phyloP scores from a whole-genome alignment of 2,113 vertebrate genomes.

The Dipodomys stephensi region DNA sequence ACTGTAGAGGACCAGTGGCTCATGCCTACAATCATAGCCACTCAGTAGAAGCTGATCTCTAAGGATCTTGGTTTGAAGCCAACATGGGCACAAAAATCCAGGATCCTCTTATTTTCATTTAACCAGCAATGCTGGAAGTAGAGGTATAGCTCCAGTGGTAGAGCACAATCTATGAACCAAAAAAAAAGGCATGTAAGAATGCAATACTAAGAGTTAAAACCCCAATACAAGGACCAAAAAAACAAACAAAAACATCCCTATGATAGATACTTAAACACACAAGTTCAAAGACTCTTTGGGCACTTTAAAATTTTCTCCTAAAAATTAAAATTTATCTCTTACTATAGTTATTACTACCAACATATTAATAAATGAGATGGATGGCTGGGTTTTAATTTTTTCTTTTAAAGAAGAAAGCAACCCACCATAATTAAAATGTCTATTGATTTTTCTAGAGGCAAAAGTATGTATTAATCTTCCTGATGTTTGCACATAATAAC shows the following conservation, averaged over 20 bases:
- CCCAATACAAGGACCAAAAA: no score
- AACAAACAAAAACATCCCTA: not conserved
- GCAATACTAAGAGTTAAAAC: no score
- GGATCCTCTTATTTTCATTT: no score
- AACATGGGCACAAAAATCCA: no score
- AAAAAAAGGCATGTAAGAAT: no score
- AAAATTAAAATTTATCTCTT: slow-evolving; percentile 43
- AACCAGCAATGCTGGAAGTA: no score
- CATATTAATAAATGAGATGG: slow-evolving; percentile 15
- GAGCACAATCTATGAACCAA: no score
- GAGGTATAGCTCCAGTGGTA: no score
- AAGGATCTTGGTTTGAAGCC: no score
- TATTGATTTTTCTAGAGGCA: slow-evolving; percentile 33
- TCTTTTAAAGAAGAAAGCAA: not conserved
- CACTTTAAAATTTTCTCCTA: slow-evolving; percentile 11
- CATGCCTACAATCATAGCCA: no score
- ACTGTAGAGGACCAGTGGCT: not conserved
- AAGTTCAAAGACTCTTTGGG: slow-evolving; percentile 15
- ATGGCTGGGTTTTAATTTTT: slow-evolving; percentile 32
- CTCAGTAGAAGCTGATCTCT: no score
- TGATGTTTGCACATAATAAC: slow-evolving; percentile 30
- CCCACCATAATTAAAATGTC: slow-evolving; percentile 5
- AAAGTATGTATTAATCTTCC: slow-evolving; percentile 3
- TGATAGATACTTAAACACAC: slow-evolving; percentile 9
- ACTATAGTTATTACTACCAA: not conserved